These are phyloP conservation scores for Pogonognathellus flavescens DNA, from an alignment of 1,140 invertebrate species.

Conservation along the genomic window DNA sequence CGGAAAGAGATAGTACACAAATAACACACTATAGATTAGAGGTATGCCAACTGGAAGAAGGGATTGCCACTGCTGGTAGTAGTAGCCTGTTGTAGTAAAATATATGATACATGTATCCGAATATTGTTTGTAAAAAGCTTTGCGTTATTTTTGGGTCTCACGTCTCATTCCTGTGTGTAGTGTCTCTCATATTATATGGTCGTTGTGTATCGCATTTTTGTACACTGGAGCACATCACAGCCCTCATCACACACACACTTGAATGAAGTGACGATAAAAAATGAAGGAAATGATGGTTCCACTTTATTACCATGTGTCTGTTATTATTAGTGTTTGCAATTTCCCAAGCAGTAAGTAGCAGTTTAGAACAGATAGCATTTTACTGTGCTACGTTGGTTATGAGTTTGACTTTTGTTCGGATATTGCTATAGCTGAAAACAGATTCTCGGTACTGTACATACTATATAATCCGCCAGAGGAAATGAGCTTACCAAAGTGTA, in stretches of 20 bases:
- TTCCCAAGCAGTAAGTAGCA: conserved; percentile 9
- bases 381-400: too few species aligned
- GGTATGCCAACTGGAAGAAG: background rate
- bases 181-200: background rate
- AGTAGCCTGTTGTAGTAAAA: background rate
- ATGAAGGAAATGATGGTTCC: conserved; percentile 46
- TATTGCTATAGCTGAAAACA: too few species aligned
- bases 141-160: conserved; percentile 15
- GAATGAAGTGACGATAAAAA: conserved; percentile 31
- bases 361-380: background rate
- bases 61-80: background rate
- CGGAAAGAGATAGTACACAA: conserved; percentile 27
- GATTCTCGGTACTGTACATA: too few species aligned
- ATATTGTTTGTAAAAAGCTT: background rate
- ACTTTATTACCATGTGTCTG: conserved; percentile 47
- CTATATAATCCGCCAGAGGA: too few species aligned
- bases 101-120: background rate
- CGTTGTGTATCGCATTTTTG: background rate
- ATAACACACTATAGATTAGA: background rate
- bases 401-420: too few species aligned
- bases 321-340: conserved; percentile 27
- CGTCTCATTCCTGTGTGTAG: background rate
- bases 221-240: background rate
- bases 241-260: background rate
- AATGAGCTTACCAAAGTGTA: too few species aligned